Conservation (phyloP, 2,797 vertebrate genomes). For the Taeniopygia guttata region DNA sequence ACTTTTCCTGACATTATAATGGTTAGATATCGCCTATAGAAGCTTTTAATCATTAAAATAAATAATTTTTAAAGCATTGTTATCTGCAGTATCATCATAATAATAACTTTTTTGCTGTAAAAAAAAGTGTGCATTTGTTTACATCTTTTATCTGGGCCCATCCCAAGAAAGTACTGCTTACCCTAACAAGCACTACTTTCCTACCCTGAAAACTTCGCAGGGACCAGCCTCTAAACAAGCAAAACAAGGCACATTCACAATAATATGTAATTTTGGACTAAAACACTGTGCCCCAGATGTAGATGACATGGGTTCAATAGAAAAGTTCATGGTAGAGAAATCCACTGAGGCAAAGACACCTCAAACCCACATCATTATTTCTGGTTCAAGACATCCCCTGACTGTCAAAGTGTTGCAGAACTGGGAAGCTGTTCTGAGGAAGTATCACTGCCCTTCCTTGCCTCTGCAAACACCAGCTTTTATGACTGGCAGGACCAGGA, state of each 20-base stretch:
- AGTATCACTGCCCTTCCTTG: neutral
- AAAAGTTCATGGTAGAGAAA: neutral
- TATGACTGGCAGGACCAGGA: neutral
- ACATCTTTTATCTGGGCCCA: neutral
- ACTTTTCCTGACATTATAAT: neutral
- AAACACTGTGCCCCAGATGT: neutral
- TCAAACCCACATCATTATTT: neutral
- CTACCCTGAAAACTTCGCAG: neutral
- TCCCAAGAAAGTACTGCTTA: neutral
- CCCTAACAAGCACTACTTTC: neutral
- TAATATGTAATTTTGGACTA: neutral
- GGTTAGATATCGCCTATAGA: neutral
- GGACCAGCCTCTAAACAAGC: neutral
- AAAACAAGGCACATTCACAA: neutral
- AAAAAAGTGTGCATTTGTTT: neutral
- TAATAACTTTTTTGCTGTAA: neutral
- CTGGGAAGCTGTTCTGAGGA: neutral
- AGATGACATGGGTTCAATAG: neutral
- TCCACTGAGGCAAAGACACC: neutral
- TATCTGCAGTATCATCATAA: neutral
- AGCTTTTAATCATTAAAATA: neutral
- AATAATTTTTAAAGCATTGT: rapidly evolving
- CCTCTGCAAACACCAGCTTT: neutral
- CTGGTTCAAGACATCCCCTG: neutral
- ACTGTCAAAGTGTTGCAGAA: neutral